A percentile compares a stretch with the other conserved stretches of the same genome.
Conservation (phyloP, 2,888 invertebrate genomes). For the Arrhopalites spinosus region DNA sequence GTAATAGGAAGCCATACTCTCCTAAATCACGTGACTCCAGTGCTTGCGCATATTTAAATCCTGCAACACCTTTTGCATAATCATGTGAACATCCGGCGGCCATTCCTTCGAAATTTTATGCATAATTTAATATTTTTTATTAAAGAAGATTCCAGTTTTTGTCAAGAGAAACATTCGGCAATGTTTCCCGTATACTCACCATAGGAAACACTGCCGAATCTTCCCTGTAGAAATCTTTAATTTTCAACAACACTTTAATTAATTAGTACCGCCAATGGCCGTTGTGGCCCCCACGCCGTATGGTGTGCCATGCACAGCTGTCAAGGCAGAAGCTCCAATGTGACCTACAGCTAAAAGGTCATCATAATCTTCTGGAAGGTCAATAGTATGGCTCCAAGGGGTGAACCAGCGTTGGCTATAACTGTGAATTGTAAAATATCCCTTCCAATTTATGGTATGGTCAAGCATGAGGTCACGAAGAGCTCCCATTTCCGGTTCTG, state of each 20-base stretch:
- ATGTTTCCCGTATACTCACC: too few species aligned
- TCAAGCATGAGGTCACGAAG: slow-evolving; percentile 66
- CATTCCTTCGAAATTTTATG: too few species aligned
- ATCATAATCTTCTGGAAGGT: slow-evolving; percentile 62
- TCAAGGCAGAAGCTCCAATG: slow-evolving; percentile 67
- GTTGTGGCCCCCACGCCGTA: slow-evolving; percentile 65
- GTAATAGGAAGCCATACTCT: slow-evolving; percentile 63
- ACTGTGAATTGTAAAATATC: slow-evolving; percentile 61
- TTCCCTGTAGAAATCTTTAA: too few species aligned
- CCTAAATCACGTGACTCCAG: slow-evolving; percentile 75
- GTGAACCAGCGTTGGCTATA: slow-evolving; percentile 68
- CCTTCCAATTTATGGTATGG: slow-evolving; percentile 44
- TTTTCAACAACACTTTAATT: too few species aligned
- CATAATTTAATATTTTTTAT: too few species aligned
- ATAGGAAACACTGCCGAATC: too few species aligned
- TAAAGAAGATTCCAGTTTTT: too few species aligned
- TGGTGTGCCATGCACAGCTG: slow-evolving; percentile 68
- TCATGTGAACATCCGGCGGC: slow-evolving; percentile 55
- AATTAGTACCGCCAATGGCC: slow-evolving; percentile 37
- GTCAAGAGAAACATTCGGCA: too few species aligned
- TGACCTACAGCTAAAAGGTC: slow-evolving; percentile 64
- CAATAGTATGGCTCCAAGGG: slow-evolving; percentile 65
- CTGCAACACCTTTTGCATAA: slow-evolving; percentile 56
- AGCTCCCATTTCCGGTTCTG: slow-evolving; percentile 76
- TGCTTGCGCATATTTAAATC: slow-evolving; percentile 61